Conservation (phyloP, 2,113 vertebrate genomes). For the Falcunculus frontatus region DNA sequence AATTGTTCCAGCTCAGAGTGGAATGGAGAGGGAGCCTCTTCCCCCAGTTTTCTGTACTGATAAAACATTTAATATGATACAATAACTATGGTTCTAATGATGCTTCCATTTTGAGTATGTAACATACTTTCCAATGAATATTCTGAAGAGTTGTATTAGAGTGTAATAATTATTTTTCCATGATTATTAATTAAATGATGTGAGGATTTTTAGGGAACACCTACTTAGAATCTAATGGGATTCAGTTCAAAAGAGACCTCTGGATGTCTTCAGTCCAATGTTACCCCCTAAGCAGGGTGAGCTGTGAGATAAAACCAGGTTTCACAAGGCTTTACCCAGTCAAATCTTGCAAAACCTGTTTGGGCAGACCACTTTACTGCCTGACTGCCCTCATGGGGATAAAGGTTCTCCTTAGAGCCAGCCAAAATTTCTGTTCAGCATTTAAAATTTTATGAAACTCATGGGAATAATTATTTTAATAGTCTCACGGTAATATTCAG, state of each 20-base stretch:
- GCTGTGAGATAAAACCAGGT: background rate
- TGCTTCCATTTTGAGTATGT: background rate
- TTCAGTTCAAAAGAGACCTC: background rate
- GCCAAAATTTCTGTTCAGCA: constrained; percentile 21
- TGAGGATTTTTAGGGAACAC: background rate
- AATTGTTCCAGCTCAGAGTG: constrained; percentile 16
- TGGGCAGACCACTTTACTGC: background rate
- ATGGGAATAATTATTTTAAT: constrained; percentile 15
- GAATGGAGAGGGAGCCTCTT: background rate
- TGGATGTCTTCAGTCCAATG: background rate
- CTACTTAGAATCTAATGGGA: background rate
- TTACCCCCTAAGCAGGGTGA: background rate
- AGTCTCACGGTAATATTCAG: constrained; percentile 12
- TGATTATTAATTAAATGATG: constrained; percentile 13
- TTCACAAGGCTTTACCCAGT: background rate
- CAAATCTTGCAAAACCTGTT: background rate
- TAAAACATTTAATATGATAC: background rate
- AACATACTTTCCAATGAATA: constrained; percentile 1
- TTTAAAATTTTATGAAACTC: constrained; percentile 39
- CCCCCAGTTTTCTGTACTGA: background rate
- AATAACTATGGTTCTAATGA: background rate
- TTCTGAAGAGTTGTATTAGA: background rate
- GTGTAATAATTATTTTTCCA: background rate
- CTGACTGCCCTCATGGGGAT: background rate
- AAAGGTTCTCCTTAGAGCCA: background rate